phyloP scores from a whole-genome alignment of 2,888 invertebrate genomes.

The Panzeria rudis region DNA sequence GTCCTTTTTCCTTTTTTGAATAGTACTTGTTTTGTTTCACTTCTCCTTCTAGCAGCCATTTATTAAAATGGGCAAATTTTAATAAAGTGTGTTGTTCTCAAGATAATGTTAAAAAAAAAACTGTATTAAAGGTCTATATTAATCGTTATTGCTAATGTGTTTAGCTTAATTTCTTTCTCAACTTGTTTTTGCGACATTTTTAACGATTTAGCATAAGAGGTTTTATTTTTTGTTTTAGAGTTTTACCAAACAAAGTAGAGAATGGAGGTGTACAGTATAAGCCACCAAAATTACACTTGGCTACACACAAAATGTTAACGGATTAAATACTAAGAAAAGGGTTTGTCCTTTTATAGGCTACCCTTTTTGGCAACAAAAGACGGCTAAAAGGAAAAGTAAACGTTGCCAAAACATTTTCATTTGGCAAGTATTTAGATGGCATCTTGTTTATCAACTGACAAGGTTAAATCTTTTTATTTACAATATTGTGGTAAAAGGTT shows the following conservation, averaged over 20 bases:
- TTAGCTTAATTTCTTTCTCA: constrained; percentile 46
- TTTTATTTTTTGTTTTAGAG: constrained; percentile 25
- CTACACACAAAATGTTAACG: constrained; percentile 66
- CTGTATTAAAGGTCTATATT: constrained; percentile 66
- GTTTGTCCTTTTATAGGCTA: constrained; percentile 39
- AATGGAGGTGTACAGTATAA: constrained; percentile 35
- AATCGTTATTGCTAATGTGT: constrained; percentile 68
- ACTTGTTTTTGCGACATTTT: not conserved
- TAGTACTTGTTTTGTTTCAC: constrained; percentile 46
- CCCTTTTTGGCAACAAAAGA: constrained; percentile 11
- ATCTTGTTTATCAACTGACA: constrained; percentile 65
- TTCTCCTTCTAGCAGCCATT: constrained; percentile 30
- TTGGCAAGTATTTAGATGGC: constrained; percentile 56
- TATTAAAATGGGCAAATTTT: constrained; percentile 52
- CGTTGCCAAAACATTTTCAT: constrained; percentile 52
- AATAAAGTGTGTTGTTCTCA: constrained; percentile 47
- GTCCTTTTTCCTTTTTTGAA: constrained; percentile 56
- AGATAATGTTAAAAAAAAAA: constrained; percentile 48
- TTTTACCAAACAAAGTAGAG: constrained; percentile 1
- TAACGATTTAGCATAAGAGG: constrained; percentile 1
- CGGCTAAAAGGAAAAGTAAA: constrained; percentile 42
- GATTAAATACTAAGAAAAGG: constrained; percentile 64
- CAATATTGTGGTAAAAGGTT: constrained; percentile 70
- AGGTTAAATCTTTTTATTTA: constrained; percentile 67
- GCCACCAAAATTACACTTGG: constrained; percentile 67